phyloP scores from a whole-genome alignment of 2,888 invertebrate species.

The Calameuta pallipes region DNA sequence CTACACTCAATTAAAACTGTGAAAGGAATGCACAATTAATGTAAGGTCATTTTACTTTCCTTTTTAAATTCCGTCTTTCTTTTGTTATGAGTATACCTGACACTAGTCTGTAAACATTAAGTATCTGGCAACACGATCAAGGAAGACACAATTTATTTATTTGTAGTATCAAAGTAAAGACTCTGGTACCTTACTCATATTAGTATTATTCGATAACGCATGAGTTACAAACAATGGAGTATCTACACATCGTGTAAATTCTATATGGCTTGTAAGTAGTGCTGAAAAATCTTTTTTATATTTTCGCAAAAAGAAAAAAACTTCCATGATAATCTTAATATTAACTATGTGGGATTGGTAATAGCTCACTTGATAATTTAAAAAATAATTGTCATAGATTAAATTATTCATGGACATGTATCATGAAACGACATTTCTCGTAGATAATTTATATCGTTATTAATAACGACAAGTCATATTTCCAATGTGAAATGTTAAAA shows the following conservation, averaged over 20 bases:
- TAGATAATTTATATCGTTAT: background rate
- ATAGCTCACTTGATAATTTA: background rate
- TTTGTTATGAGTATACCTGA: slow-evolving; percentile 41
- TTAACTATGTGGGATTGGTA: background rate
- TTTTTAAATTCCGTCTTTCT: slow-evolving; percentile 25
- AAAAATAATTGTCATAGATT: background rate
- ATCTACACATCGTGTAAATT: background rate
- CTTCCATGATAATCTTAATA: background rate
- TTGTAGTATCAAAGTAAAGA: slow-evolving; percentile 17
- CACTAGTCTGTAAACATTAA: slow-evolving; percentile 54
- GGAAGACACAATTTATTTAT: slow-evolving; percentile 28
- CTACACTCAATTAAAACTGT: background rate
- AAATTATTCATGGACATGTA: background rate
- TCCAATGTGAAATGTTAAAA: slow-evolving; percentile 23
- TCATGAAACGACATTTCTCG: background rate
- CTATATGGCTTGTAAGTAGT: background rate
- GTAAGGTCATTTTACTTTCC: slow-evolving; percentile 33
- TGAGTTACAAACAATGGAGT: background rate
- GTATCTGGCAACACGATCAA: slow-evolving; percentile 12
- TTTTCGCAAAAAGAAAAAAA: background rate
- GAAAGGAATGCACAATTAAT: slow-evolving; percentile 40
- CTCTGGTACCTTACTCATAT: slow-evolving; percentile 11
- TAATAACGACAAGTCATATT: background rate
- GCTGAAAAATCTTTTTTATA: background rate
- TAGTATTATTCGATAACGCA: background rate